A percentile compares a stretch with the other conserved stretches of the same genome.
Evolutionary conservation across 2,113 vertebrate species (phyloP).

Genomic region (Heliornis fulica): DNA sequence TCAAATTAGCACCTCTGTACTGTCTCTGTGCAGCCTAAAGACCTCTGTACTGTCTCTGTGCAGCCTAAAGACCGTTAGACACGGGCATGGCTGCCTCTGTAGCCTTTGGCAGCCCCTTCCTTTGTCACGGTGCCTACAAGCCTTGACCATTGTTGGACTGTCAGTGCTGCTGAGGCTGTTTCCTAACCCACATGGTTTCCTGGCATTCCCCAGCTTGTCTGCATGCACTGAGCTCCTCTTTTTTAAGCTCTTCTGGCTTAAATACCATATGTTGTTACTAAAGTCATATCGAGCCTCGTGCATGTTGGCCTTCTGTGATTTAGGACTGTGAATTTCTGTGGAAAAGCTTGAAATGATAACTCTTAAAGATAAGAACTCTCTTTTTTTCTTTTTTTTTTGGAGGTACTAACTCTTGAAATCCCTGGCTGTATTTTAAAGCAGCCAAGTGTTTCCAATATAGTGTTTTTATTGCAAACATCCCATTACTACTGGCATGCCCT

Average conservation of each 20-base stretch:
- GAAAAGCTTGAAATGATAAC: background rate
- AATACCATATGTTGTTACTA: conserved; percentile 5
- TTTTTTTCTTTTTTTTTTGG: background rate
- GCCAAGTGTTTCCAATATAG: background rate
- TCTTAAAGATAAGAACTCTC: background rate
- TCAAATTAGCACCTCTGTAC: background rate
- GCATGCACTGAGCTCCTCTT: background rate
- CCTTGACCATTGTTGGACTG: background rate
- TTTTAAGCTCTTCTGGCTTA: conserved; percentile 12
- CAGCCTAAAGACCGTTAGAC: background rate
- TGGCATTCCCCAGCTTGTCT: background rate
- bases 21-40: background rate
- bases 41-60: background rate
- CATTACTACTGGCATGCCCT: background rate
- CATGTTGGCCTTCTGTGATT: background rate
- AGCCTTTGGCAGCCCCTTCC: background rate
- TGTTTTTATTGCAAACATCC: background rate
- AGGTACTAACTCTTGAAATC: background rate
- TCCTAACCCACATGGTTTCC: background rate
- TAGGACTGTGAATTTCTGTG: conserved; percentile 36
- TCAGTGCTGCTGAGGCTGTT: background rate
- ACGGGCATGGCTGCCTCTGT: rapidly evolving
- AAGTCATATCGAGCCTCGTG: background rate
- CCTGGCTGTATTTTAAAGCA: background rate
- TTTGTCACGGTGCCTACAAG: rapidly evolving